Evolutionary conservation across 2,113 vertebrate species (phyloP).

Genomic region (Nothocercus nigrocapillus): DNA sequence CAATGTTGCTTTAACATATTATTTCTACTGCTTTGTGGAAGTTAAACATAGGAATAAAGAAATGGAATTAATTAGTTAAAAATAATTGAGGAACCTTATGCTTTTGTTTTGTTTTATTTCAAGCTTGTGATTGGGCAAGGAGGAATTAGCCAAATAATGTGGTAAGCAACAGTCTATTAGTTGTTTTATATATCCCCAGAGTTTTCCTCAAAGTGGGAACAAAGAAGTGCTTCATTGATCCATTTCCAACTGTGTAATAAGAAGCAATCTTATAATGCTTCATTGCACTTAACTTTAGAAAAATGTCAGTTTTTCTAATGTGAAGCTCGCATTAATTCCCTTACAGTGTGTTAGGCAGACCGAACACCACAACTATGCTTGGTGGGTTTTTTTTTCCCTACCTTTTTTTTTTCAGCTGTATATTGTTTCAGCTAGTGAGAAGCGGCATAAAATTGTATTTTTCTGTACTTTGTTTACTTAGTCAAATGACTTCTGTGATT

Average conservation of each 20-base stretch:
- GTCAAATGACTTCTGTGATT: neutral
- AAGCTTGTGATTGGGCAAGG: neutral
- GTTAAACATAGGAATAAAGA: neutral
- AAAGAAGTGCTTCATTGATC: neutral
- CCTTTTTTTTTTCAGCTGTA: neutral
- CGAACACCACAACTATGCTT: neutral
- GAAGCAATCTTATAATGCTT: constrained; percentile 34
- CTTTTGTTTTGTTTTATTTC: neutral
- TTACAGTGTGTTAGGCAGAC: neutral
- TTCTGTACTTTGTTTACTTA: neutral
- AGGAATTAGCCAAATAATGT: constrained; percentile 32
- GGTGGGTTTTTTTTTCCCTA: neutral
- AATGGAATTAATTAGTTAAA: neutral
- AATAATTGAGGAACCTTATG: neutral
- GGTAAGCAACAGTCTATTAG: neutral
- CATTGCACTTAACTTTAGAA: constrained; percentile 50
- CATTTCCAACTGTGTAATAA: constrained; percentile 38
- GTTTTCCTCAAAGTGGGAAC: constrained; percentile 26
- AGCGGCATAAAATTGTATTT: neutral
- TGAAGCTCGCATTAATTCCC: constrained; percentile 29
- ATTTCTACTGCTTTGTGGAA: neutral
- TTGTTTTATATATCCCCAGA: neutral
- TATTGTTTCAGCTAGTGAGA: constrained; percentile 6
- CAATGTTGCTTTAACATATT: neutral
- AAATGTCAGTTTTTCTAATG: constrained; percentile 8